Conservation (phyloP, 2,888 invertebrate genomes). For the Diachrysia chrysitis region DNA sequence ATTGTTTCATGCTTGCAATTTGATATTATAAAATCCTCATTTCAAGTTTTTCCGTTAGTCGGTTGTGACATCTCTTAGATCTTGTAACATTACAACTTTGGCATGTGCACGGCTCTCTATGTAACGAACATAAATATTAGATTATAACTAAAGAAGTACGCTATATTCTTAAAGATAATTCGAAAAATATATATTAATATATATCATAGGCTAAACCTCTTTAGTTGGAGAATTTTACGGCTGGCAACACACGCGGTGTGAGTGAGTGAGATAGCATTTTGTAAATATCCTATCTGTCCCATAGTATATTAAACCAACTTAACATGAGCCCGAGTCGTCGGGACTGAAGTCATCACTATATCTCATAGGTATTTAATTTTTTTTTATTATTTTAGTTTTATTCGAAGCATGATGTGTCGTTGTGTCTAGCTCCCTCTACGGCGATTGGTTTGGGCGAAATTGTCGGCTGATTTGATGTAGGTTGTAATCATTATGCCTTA, state of each 20-base stretch:
- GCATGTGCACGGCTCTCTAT: conserved; percentile 30
- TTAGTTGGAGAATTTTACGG: conserved; percentile 40
- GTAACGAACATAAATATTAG: conserved; percentile 68
- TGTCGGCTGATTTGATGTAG: conserved; percentile 17
- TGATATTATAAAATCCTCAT: no score
- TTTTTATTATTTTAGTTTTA: conserved; percentile 80
- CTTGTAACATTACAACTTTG: conserved; percentile 48
- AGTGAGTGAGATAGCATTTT: conserved; percentile 85
- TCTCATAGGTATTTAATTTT: conserved; percentile 89
- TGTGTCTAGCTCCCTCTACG: conserved; percentile 75
- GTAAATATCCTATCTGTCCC: conserved; percentile 86
- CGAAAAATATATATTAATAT: conserved; percentile 38
- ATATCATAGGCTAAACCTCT: conserved; percentile 43
- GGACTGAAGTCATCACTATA: conserved; percentile 86
- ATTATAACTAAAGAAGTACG: conserved; percentile 63
- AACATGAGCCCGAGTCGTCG: conserved; percentile 74
- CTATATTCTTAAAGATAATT: conserved; percentile 53
- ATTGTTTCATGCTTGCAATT: no score
- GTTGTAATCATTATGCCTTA: conserved; percentile 8
- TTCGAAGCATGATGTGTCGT: conserved; percentile 82
- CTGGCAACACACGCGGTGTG: conserved; percentile 76
- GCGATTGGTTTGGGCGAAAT: conserved; percentile 60
- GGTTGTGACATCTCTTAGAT: no score
- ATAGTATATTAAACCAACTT: conserved; percentile 85
- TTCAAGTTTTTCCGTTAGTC: no score